Conservation (phyloP, 1,140 invertebrate species). For the Hycleus phaleratus region DNA sequence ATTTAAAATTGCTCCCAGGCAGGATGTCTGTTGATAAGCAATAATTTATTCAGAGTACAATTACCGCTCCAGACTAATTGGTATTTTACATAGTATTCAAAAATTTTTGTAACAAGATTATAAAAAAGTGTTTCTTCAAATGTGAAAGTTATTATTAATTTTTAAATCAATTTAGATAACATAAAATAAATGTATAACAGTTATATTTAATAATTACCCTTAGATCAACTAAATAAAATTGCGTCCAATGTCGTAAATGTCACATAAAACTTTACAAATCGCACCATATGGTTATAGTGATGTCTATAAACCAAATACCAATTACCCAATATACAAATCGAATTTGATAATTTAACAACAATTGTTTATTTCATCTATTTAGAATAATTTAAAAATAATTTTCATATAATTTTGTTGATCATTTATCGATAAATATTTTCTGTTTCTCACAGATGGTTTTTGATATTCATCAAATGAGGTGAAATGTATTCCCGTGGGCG, state of each 20-base stretch:
- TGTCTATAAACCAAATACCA: slow-evolving; percentile 7
- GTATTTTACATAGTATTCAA: not conserved
- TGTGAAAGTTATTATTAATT: too few relatives aligned
- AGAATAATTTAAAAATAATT: too few relatives aligned
- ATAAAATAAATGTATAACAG: slow-evolving; percentile 1
- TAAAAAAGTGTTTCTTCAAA: too few relatives aligned
- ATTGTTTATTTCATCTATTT: too few relatives aligned
- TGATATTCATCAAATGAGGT: slow-evolving; percentile 14
- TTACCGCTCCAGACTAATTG: not conserved
- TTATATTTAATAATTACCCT: slow-evolving; percentile 12
- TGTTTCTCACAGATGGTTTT: slow-evolving; percentile 16
- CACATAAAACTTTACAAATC: slow-evolving; percentile 13
- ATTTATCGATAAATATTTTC: slow-evolving; percentile 11
- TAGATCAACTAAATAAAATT: slow-evolving; percentile 1
- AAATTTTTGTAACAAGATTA: not conserved
- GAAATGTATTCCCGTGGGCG: slow-evolving; percentile 15
- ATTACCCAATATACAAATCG: not conserved
- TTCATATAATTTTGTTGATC: too few relatives aligned
- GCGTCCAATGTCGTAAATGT: slow-evolving; percentile 5
- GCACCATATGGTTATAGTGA: slow-evolving; percentile 10
- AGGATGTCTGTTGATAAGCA: slow-evolving; percentile 13
- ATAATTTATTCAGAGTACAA: slow-evolving; percentile 10
- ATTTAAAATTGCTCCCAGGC: slow-evolving; percentile 7
- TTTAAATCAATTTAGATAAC: too few relatives aligned
- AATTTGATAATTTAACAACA: too few relatives aligned